A percentile compares a stretch with the other conserved stretches of the same genome.
These are phyloP conservation scores for Ichneumoninae sp. DNA, from an alignment of 2,888 invertebrate genomes.

Conservation along the genomic window DNA sequence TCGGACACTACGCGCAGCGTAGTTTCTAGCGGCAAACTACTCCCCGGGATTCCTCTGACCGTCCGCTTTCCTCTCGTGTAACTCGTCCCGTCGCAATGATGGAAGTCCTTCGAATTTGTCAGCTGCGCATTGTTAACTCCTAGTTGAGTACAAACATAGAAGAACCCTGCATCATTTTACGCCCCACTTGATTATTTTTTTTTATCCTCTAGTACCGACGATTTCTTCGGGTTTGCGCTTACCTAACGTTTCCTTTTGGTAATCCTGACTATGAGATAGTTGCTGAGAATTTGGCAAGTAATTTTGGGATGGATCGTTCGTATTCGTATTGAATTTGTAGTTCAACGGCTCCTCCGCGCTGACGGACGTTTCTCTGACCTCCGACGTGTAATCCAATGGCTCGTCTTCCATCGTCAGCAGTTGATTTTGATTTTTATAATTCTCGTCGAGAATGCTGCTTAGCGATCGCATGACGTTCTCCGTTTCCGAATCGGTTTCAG, in stretches of 20 bases:
- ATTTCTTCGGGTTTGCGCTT: conserved; percentile 59
- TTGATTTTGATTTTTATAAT: conserved; percentile 35
- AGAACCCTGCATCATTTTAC: conserved; percentile 32
- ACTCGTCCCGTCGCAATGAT: conserved; percentile 61
- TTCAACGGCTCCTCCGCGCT: conserved; percentile 68
- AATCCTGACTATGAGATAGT: conserved; percentile 74
- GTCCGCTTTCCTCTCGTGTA: conserved; percentile 74
- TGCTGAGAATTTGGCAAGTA: conserved; percentile 73
- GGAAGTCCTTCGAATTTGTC: conserved; percentile 65
- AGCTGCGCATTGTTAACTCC: conserved; percentile 50
- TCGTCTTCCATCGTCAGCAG: conserved; percentile 59
- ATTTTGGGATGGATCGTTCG: conserved; percentile 65
- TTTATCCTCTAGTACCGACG: conserved; percentile 20
- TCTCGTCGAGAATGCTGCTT: conserved; percentile 57
- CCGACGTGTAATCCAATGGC: conserved; percentile 75
- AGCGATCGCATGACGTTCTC: conserved; percentile 59
- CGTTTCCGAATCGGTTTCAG: conserved; percentile 46
- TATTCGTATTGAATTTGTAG: conserved; percentile 37
- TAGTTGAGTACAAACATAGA: conserved; percentile 34
- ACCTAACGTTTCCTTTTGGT: conserved; percentile 75
- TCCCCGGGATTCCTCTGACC: conserved; percentile 80
- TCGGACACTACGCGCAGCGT: conserved; percentile 82
- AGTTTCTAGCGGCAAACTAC: conserved; percentile 80
- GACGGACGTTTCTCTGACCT: conserved; percentile 46
- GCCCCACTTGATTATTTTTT: conserved; percentile 18